Conservation (phyloP, 2,797 vertebrate genomes). For the Chelmon rostratus region DNA sequence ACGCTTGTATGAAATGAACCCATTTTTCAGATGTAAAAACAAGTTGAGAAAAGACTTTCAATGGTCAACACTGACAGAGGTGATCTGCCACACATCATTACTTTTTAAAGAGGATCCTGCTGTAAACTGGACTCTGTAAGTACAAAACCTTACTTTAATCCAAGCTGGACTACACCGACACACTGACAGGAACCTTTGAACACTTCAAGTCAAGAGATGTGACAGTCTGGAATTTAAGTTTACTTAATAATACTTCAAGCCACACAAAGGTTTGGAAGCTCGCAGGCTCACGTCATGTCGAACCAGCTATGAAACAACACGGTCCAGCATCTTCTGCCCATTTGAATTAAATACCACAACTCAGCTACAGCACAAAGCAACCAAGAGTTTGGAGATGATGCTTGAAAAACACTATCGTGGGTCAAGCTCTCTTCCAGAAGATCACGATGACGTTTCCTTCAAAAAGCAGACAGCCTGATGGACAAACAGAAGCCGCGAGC, state of each 20-base stretch:
- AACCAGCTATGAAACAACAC: background rate
- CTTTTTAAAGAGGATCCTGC: background rate
- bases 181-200: too few species aligned
- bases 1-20: background rate
- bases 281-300: background rate
- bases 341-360: too few species aligned
- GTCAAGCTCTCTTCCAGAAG: slow-evolving; percentile 39
- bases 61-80: background rate
- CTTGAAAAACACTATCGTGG: slow-evolving; percentile 67
- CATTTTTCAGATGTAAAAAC: slow-evolving; percentile 1
- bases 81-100: background rate
- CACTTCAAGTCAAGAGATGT: too few species aligned
- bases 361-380: too few species aligned
- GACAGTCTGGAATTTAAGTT: too few species aligned
- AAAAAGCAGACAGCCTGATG: slow-evolving; percentile 31
- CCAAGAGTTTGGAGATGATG: slow-evolving; percentile 9
- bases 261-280: background rate
- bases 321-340: background rate
- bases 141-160: background rate
- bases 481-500: slow-evolving; percentile 23
- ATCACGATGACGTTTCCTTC: slow-evolving; percentile 58
- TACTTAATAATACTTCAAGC: background rate
- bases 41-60: background rate
- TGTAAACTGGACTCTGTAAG: background rate
- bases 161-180: background rate